Evolutionary conservation across 1,140 invertebrate species (phyloP), one percentile per base, ranked within the genome.

Genomic region (Uloborus diversus): DNA sequence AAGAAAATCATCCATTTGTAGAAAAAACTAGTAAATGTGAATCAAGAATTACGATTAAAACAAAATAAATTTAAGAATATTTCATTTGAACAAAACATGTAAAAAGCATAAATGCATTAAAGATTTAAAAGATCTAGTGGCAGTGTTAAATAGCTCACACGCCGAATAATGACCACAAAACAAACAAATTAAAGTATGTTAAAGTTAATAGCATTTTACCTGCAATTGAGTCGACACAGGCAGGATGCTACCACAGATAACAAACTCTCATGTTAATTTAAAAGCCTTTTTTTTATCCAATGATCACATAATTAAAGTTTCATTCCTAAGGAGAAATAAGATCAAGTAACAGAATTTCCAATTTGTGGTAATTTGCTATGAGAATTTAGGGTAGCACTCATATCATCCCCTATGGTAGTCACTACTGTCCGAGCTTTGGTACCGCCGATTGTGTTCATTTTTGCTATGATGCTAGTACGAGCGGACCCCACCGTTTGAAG

Each of bases 301-400:
- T 25, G n/a, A 68, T n/a, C 33, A 33, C 9, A 47, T 17, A 62
- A 42, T 64, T 33, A 62, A 42, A 42, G 14, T 79, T 61, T 47
- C 30, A 66, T 17, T 14, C 53, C 64, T 79, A 79, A 59, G 20
- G 25, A 59, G 13, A 68, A 69, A 53, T 35, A 47, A 61, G 53
- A 81, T 84, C 84, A 85, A 75, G 84, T 84, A 62, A 83, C 83
- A 20, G 83, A 81, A 71, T 85, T 85, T 59, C 81, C 81, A 79
- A 85, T 85, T 81, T 84, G 83, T 27, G 84, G 84, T 25, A 85
- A 71, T 65, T 85, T 85, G 68, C 83, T 76, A 47, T 83, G 81
- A 80, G 84, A 75, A 79, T 82, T 62, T 42, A 84, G 28, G 11
- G 84, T 83, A 32, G 82, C 79, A 57, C 83, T 75, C 7, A 81